Conservation (phyloP, 2,888 invertebrate species). For the Drosophila colorata region DNA sequence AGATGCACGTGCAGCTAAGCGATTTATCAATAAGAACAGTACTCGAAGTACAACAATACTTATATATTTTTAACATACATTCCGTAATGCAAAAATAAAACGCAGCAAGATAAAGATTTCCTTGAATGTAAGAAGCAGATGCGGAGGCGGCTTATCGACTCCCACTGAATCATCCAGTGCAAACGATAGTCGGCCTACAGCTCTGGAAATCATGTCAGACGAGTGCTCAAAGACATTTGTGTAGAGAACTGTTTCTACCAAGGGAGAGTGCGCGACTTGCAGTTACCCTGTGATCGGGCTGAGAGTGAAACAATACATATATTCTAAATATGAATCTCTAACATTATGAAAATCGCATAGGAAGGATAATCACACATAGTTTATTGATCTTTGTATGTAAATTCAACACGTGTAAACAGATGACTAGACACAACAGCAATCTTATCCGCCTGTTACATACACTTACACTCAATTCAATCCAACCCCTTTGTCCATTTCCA, state of each 20-base stretch:
- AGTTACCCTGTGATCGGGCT: background rate
- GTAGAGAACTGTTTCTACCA: constrained; percentile 16
- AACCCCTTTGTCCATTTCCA: background rate
- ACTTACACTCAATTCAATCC: background rate
- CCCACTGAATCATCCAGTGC: constrained; percentile 30
- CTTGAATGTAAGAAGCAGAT: constrained; percentile 11
- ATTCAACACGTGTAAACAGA: too few species aligned
- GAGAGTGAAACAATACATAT: too few species aligned
- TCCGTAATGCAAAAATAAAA: constrained; percentile 8
- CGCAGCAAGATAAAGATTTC: constrained; percentile 20
- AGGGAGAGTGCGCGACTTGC: background rate
- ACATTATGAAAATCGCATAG: background rate
- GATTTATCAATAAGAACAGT: constrained; percentile 11
- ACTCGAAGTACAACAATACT: constrained; percentile 8
- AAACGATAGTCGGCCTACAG: constrained; percentile 1
- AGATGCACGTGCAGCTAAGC: constrained; percentile 13
- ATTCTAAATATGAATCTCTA: too few species aligned
- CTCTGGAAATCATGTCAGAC: constrained; percentile 11
- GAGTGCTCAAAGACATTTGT: constrained; percentile 6
- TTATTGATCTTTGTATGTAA: too few species aligned
- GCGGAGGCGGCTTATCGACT: constrained; percentile 30
- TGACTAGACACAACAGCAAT: too few species aligned
- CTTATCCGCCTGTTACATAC: too few species aligned
- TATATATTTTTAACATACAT: background rate
- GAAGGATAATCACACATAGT: background rate